Evolutionary conservation across 2,888 invertebrate species (phyloP).

Genomic region (Hydrotaea cyrtoneurina): DNA sequence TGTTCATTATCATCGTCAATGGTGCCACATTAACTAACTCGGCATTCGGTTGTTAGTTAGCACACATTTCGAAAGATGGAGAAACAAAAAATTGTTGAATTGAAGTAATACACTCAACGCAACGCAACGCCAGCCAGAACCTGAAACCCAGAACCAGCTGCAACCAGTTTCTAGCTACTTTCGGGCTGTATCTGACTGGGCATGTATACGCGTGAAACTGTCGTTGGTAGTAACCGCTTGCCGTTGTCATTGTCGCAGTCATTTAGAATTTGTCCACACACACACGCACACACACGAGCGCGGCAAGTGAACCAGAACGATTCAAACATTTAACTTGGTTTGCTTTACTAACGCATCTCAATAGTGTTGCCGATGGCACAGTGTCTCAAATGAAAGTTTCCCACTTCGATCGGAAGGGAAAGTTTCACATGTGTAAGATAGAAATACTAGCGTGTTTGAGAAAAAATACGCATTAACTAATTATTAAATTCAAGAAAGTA

Average conservation of each 20-base stretch:
- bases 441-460: too few species aligned
- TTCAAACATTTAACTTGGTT: conserved; percentile 5
- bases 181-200: background rate
- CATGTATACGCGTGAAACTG: background rate
- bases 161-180: conserved; percentile 64
- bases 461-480: too few species aligned
- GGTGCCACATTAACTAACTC: background rate
- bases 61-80: conserved; percentile 2
- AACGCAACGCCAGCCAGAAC: conserved; percentile 21
- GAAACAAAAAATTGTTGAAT: background rate
- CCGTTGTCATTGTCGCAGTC: conserved; percentile 4
- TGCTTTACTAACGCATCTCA: conserved; percentile 12
- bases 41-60: conserved; percentile 19
- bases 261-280: conserved; percentile 2
- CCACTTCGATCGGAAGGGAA: too few species aligned
- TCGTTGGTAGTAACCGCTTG: background rate
- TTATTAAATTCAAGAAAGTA: too few species aligned
- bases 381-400: background rate
- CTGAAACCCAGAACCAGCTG: conserved; percentile 51
- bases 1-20: background rate
- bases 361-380: background rate
- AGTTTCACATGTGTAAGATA: too few species aligned
- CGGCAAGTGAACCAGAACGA: conserved; percentile 1
- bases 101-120: too few species aligned
- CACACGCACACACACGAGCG: background rate